Evolutionary conservation across 2,888 invertebrate genomes (phyloP), one percentile per base, ranked within the genome.

Genomic region (Tenthredo livida): DNA sequence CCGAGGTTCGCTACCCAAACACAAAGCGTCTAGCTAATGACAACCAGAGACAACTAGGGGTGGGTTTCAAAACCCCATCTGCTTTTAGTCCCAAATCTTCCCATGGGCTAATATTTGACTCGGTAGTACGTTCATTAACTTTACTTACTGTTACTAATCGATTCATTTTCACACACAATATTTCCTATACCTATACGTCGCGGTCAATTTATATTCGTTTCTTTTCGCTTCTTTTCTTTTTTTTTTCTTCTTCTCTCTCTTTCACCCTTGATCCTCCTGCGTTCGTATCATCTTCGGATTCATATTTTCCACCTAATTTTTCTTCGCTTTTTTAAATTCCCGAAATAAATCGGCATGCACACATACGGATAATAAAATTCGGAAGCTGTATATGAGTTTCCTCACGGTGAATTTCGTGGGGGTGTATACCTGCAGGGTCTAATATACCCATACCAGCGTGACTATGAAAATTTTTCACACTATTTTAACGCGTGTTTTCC

Each of bases 371-470:
- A 25, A 25, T 21, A 21, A 65, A 65, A 65, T 65, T 15, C 29
- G 12, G 9, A 25, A 29, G 65, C 25, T 65, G 65, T 25, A 25
- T 58, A n/a, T 9, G 10, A 61, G 12, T 61, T 61, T 12, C 25
- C 0, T n/a, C 15, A 2, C 12, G 40, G 1, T 54, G 5, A 12
- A 54, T 15, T 54, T n/a, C 7, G 21, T 21, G 33, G 21, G 25
- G 61, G 61, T 61, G 61, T 10, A 43, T 7, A 37, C 85, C 54
- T 87, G 88, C n/a, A n/a, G 87, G 88, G 90, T 90, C 89, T 43
- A 91, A 90, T 90, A 90, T 91, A 90, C 88, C 90, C 4, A 54
- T 15, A 54, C 54, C 54, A 90, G 90, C 90, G 87, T 91, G 91
- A 91, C 91, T 91, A 88, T 87, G 90, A 89, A 84, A 61, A 65